These are phyloP conservation scores for Solenopsis fugax DNA, from an alignment of 1,140 invertebrate genomes.

Conservation along the genomic window DNA sequence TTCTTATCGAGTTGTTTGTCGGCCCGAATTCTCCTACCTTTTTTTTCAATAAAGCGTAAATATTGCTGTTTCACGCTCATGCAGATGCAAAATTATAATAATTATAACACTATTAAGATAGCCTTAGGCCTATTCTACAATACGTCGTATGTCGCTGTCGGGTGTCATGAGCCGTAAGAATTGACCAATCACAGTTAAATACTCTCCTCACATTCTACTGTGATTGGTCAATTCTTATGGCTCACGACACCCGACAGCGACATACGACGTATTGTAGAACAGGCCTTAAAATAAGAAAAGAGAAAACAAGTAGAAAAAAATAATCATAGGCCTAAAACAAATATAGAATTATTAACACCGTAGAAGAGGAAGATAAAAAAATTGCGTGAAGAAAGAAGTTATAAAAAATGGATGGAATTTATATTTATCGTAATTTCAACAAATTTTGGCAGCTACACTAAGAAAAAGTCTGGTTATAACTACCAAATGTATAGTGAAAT, in stretches of 20 bases:
- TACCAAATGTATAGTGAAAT: too few relatives aligned
- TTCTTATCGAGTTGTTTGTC: constrained; percentile 2
- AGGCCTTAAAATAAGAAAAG: background rate
- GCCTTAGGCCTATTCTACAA: too few relatives aligned
- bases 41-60: background rate
- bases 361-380: background rate
- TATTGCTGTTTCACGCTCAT: background rate
- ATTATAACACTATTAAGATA: background rate
- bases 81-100: background rate
- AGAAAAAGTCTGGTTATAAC: too few relatives aligned
- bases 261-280: too few relatives aligned
- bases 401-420: too few relatives aligned
- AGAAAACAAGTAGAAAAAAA: background rate
- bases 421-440: background rate
- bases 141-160: too few relatives aligned
- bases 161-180: too few relatives aligned
- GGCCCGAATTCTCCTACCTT: background rate
- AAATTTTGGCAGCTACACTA: background rate
- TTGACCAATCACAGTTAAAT: too few relatives aligned
- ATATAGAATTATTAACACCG: background rate
- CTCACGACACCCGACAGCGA: too few relatives aligned
- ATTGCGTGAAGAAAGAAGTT: too few relatives aligned
- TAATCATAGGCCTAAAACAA: background rate
- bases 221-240: too few relatives aligned
- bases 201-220: too few relatives aligned